Evolutionary conservation across 2,797 vertebrate genomes (phyloP).

Genomic region (Enteromius trimaculatus): DNA sequence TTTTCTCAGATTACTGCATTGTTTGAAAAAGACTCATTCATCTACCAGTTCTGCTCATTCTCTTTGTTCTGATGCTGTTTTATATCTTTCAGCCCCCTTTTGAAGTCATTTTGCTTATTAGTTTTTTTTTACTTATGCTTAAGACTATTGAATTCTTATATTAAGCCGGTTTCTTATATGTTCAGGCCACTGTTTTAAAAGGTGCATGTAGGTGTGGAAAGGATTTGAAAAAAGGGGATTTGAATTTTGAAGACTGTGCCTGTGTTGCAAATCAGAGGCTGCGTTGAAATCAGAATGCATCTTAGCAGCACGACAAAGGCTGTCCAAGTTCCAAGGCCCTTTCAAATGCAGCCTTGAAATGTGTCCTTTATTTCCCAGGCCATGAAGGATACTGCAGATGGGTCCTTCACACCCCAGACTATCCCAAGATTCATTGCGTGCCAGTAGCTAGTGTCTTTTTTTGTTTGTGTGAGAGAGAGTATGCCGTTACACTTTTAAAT

Average conservation of each 20-base stretch:
- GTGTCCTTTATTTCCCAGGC: neutral
- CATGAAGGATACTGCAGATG: neutral
- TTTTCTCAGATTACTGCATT: neutral
- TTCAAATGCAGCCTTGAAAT: neutral
- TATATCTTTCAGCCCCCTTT: neutral
- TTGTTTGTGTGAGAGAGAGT: neutral
- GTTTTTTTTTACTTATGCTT: neutral
- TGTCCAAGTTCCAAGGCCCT: neutral
- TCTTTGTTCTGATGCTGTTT: conserved; percentile 7
- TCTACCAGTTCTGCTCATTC: neutral
- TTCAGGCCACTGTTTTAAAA: neutral
- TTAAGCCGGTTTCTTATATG: neutral
- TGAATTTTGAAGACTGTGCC: neutral
- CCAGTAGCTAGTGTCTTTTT: neutral
- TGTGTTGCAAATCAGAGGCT: neutral
- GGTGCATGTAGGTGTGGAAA: neutral
- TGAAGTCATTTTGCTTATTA: neutral
- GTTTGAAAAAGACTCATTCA: conserved; percentile 14
- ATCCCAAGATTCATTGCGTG: neutral
- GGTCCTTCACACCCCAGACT: neutral
- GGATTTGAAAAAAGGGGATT: neutral
- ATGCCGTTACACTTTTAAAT: neutral
- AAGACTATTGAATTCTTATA: neutral
- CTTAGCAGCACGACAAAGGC: neutral
- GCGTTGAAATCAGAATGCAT: neutral